phyloP scores from a whole-genome alignment of 2,888 invertebrate species.

The Hoplodrina blanda region DNA sequence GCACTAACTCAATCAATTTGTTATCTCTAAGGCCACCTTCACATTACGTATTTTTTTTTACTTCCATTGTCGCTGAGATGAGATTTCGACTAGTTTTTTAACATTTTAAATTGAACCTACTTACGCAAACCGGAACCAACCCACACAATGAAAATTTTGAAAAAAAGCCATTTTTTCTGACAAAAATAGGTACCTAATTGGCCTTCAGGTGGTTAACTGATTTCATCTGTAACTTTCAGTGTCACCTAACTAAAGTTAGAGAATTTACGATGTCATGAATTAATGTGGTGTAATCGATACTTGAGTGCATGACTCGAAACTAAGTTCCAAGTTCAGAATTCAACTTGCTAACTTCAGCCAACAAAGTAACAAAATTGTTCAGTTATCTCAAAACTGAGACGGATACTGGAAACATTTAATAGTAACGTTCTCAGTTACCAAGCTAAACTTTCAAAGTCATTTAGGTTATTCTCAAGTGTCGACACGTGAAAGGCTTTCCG shows the following conservation, averaged over 20 bases:
- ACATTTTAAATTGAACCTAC: too few species aligned
- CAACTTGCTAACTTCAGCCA: not conserved
- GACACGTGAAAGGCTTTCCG: conserved; percentile 41
- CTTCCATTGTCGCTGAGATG: too few species aligned
- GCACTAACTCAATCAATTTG: too few species aligned
- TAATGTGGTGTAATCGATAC: not conserved
- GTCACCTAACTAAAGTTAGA: not conserved
- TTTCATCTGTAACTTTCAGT: conserved; percentile 1
- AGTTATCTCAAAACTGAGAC: not conserved
- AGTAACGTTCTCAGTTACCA: conserved; percentile 18
- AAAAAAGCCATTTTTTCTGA: too few species aligned
- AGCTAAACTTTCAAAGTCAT: conserved; percentile 26
- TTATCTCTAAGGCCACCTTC: too few species aligned
- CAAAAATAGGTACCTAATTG: too few species aligned
- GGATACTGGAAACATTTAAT: conserved; percentile 11
- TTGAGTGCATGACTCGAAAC: conserved; percentile 8
- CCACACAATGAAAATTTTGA: too few species aligned
- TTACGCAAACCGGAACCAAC: too few species aligned
- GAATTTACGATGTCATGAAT: conserved; percentile 3
- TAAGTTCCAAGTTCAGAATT: not conserved
- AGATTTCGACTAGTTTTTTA: too few species aligned
- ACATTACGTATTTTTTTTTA: too few species aligned
- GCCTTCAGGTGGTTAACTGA: too few species aligned
- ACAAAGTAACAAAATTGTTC: conserved; percentile 5
- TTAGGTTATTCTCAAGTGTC: conserved; percentile 20